Percentiles rank a stretch among this genome's conserved stretches.
phyloP scores from a whole-genome alignment of 1,140 invertebrate species.

The Chrysopa pallens region DNA sequence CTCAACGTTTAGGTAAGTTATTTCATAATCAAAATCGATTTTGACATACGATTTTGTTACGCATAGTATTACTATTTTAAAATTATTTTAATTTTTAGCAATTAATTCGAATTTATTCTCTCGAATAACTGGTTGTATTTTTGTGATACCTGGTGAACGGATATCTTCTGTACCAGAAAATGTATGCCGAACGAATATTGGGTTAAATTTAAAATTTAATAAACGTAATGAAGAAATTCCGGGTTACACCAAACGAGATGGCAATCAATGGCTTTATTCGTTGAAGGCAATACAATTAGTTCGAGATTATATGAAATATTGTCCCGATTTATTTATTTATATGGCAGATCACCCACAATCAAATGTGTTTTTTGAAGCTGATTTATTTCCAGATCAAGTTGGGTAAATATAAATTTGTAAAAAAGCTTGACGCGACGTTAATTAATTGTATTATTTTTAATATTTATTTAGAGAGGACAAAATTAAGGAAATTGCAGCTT shows the following conservation, averaged over 20 bases:
- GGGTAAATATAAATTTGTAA: conserved; percentile 19
- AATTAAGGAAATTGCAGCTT: conserved; percentile 40
- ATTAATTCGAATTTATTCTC: conserved; percentile 55
- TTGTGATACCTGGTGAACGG: conserved; percentile 31
- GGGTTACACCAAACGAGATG: conserved; percentile 61
- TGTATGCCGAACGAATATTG: conserved; percentile 58
- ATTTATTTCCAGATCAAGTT: conserved; percentile 39
- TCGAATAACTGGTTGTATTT: conserved; percentile 67
- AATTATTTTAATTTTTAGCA: conserved; percentile 30
- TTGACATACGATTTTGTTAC: conserved; percentile 7
- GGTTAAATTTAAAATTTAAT: conserved; percentile 81
- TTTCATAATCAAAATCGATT: no score
- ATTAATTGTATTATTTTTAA: conserved; percentile 7
- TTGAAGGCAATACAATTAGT: conserved; percentile 54
- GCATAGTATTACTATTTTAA: no score
- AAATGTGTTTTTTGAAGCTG: conserved; percentile 42
- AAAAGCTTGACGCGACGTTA: no score
- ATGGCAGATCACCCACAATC: conserved; percentile 25
- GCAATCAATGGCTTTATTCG: conserved; percentile 66
- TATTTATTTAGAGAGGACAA: conserved; percentile 25
- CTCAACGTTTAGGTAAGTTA: conserved; percentile 17
- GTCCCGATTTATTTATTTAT: conserved; percentile 54
- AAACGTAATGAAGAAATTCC: conserved; percentile 58
- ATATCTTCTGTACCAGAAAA: conserved; percentile 18
- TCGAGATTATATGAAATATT: conserved; percentile 44